phyloP scores from a whole-genome alignment of 2,113 vertebrate species.

The Felis catus region F.catus_Fca126_mat1.0 CM031413.1:98281001-98281500 shows the following conservation, averaged over 20 bases:
- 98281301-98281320: not conserved
- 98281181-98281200: conserved; percentile 23
- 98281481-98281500: not conserved
- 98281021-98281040: not conserved
- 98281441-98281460: not conserved
- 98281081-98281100: conserved; percentile 6
- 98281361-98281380: not conserved
- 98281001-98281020: not conserved
- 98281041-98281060: not conserved
- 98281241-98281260: not conserved
- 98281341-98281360: not conserved
- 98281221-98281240: not conserved
- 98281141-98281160: conserved; percentile 48
- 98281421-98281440: not conserved
- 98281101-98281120: conserved; percentile 20
- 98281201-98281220: conserved; percentile 19
- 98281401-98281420: not conserved
- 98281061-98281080: conserved; percentile 17
- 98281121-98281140: conserved; percentile 38
- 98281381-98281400: not conserved
- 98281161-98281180: conserved; percentile 40
- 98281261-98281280: not conserved
- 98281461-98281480: not conserved
- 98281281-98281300: not conserved
- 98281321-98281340: not conserved